A percentile compares a stretch with the other conserved stretches of the same genome.
phyloP scores from a whole-genome alignment of 2,797 vertebrate genomes.

The Rhyacichthys aspro region DNA sequence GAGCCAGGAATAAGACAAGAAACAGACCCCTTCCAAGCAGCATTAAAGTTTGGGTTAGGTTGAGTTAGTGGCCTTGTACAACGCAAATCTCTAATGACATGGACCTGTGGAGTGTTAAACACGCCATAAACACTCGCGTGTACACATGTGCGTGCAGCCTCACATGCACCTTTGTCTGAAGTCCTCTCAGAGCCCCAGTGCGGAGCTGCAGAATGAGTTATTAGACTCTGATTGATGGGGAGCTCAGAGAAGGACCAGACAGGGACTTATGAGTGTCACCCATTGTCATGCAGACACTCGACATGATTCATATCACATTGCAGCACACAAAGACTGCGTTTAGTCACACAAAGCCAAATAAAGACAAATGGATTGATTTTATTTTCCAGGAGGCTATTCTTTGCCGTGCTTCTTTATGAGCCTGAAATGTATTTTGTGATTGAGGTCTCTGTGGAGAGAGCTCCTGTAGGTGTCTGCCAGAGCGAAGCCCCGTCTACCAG shows the following conservation, averaged over 20 bases:
- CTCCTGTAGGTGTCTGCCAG: constrained; percentile 44
- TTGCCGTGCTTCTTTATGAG: constrained; percentile 58
- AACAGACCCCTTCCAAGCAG: constrained; percentile 50
- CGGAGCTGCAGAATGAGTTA: constrained; percentile 41
- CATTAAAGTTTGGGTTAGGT: constrained; percentile 56
- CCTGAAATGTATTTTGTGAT: constrained; percentile 68
- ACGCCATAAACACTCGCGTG: constrained; percentile 37
- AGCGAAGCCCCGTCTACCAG: constrained; percentile 47
- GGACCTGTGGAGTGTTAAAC: constrained; percentile 52
- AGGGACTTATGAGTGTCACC: constrained; percentile 19
- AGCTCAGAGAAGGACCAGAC: constrained; percentile 14
- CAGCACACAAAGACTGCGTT: constrained; percentile 16
- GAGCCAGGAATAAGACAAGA: constrained; percentile 47
- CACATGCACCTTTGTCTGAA: constrained; percentile 9
- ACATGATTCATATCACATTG: constrained; percentile 11
- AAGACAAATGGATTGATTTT: constrained; percentile 50
- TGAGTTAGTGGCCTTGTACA: constrained; percentile 52
- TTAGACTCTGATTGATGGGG: constrained; percentile 39
- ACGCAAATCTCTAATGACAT: constrained; percentile 50
- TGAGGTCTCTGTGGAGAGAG: constrained; percentile 37
- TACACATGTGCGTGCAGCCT: constrained; percentile 9
- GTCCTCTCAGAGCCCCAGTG: constrained; percentile 43
- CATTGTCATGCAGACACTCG: background rate
- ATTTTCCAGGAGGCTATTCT: constrained; percentile 57
- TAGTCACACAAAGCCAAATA: constrained; percentile 54